Percentiles rank a stretch among this genome's conserved stretches.
phyloP scores from a whole-genome alignment of 2,888 invertebrate species.

The Sarcophaga caerulescens region DNA sequence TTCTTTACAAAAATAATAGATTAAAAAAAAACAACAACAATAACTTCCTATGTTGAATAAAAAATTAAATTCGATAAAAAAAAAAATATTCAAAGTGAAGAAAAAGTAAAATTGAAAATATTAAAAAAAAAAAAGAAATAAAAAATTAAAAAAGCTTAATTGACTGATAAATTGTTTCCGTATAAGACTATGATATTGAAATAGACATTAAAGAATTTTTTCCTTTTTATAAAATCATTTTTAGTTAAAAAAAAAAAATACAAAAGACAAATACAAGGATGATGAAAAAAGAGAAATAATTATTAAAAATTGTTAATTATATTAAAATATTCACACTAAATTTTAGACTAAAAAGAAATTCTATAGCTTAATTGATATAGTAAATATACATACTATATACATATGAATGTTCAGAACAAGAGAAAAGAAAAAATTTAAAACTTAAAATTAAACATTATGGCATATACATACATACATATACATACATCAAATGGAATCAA shows the following conservation, averaged over 20 bases:
- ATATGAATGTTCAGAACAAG: constrained; percentile 37
- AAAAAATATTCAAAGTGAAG: neutral
- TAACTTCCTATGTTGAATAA: constrained; percentile 52
- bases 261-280: constrained; percentile 4
- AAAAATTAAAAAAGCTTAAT: constrained; percentile 52
- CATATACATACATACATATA: constrained; percentile 29
- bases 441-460: neutral
- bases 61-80: constrained; percentile 34
- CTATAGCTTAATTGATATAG: constrained; percentile 7
- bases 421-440: neutral
- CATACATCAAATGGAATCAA: constrained; percentile 29
- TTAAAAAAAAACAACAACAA: constrained; percentile 31
- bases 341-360: constrained; percentile 21
- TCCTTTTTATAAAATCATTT: constrained; percentile 48
- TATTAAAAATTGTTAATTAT: constrained; percentile 59
- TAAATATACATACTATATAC: neutral
- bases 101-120: constrained; percentile 2
- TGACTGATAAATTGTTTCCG: constrained; percentile 65
- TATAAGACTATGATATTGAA: constrained; percentile 31
- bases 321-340: constrained; percentile 29
- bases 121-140: constrained; percentile 15
- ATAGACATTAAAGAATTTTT: constrained; percentile 31
- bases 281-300: constrained; percentile 10
- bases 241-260: constrained; percentile 38
- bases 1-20: constrained; percentile 9